Base-by-base conservation (phyloP, 2,113 vertebrate species). In the Chionodraco myersi region DNA sequence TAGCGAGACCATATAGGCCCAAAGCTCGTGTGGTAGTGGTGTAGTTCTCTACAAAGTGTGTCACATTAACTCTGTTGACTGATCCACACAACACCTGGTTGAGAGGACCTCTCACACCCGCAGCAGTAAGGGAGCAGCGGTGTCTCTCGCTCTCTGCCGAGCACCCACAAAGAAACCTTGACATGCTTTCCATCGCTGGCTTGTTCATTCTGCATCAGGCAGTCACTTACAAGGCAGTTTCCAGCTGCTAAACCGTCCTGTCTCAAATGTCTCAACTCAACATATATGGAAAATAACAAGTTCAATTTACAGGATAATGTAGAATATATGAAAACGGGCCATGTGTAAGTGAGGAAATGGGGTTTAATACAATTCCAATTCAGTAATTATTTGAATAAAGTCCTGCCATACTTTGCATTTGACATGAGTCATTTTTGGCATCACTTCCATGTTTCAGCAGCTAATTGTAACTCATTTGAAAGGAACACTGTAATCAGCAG, bases 31-130 rank as follows among this genome's bases (percentile, higher is more conserved):
- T 92, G 91, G 95, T 94, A 63, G 84, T 85, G 51, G 74, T 97
- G 96, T 97, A 97, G 96, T 96, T 97, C 96, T 95, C 95, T 94
- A 95, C 96, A 94, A 94, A 95, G 96, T 96, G 95, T 96, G 95
- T 96, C 96, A 95, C 93, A 94, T 96, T 96, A 96, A 95, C 95
- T 94, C 95, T 96, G 96, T 96, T 96, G 96, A 96, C 96, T 96
- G 97, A 96, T 97, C 96, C 96, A 95, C 97, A 97, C 96, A 96
- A 96, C 96, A 97, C 96, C 95, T 96, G 95, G 95, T 92, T 96
- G 96, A 96, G 94, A 93, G 91, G 93, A 94, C 94, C 95, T 94
- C 95, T 78, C 92, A 93, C 95, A 95, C 94, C 93, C 92, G 83
- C 95, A 94, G 95, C 95, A 96, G 94, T 96, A 95, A 95, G 92